Conservation (phyloP, 2,888 invertebrate species). For the Podotricha telesiphe region DNA sequence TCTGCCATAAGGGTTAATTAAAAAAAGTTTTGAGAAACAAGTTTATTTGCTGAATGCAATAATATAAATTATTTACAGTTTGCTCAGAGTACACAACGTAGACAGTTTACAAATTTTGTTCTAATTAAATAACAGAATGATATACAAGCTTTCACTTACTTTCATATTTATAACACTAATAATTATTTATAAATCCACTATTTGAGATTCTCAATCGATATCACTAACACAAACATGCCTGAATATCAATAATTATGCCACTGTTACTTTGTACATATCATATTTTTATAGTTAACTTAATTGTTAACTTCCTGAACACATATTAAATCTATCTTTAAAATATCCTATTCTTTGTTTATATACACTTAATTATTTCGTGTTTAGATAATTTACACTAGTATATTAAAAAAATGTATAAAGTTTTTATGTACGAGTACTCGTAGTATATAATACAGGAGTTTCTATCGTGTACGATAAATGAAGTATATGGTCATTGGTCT, state of each 20-base stretch:
- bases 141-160: too few relatives aligned
- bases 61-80: too few relatives aligned
- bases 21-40: neutral
- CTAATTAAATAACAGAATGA: too few relatives aligned
- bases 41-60: neutral
- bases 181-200: too few relatives aligned
- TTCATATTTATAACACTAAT: too few relatives aligned
- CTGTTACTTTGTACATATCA: conserved; percentile 12
- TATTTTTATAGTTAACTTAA: conserved; percentile 10
- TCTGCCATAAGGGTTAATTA: too few relatives aligned
- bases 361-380: neutral
- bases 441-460: neutral
- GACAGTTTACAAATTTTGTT: too few relatives aligned
- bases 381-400: conserved; percentile 15
- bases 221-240: neutral
- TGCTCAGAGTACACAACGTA: too few relatives aligned
- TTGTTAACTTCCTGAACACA: conserved; percentile 17
- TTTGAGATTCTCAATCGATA: too few relatives aligned
- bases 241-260: neutral
- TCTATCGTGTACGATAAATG: neutral
- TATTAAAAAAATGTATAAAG: neutral
- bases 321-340: conserved; percentile 7
- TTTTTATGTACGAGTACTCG: neutral
- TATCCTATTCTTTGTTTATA: neutral
- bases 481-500: conserved; percentile 7